Percentiles rank a stretch among this genome's conserved stretches.
phyloP scores from a whole-genome alignment of 2,888 invertebrate species.

The Tetragonisca angustula region DNA sequence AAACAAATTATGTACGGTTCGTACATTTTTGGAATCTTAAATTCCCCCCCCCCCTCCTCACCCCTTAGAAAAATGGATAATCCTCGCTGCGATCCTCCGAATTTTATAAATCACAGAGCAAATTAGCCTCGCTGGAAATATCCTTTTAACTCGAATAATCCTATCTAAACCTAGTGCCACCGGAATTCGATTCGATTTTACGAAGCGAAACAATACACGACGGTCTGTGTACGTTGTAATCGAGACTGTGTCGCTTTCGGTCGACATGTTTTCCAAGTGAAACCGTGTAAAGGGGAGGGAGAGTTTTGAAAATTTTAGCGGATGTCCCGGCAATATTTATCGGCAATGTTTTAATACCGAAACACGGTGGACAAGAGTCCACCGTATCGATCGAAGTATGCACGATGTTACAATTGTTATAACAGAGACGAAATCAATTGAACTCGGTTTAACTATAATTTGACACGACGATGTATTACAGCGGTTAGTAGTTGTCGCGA shows the following conservation, averaged over 20 bases:
- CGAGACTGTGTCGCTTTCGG: not conserved
- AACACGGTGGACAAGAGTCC: not conserved
- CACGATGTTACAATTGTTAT: not conserved
- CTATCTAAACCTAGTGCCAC: not conserved
- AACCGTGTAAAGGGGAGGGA: not conserved
- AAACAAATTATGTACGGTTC: too few relatives aligned
- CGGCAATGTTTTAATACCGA: not conserved
- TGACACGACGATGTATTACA: not conserved
- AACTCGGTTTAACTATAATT: constrained; percentile 36
- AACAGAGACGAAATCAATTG: constrained; percentile 24
- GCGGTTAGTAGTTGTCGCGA: constrained; percentile 10
- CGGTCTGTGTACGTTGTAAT: not conserved
- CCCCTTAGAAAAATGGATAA: too few relatives aligned
- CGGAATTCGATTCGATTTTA: not conserved
- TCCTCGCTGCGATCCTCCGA: too few relatives aligned
- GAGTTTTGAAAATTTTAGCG: not conserved
- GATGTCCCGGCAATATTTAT: constrained; percentile 9
- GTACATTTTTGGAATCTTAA: too few relatives aligned
- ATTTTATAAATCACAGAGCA: too few relatives aligned
- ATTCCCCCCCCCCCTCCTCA: too few relatives aligned
- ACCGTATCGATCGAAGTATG: not conserved
- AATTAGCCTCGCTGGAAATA: too few relatives aligned
- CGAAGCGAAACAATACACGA: not conserved
- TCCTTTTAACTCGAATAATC: not conserved
- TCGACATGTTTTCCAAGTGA: not conserved